Evolutionary conservation across 64 coral and sea anemone genomes (phyloP).

Genomic region (Stichodactyla mertensii): DNA sequence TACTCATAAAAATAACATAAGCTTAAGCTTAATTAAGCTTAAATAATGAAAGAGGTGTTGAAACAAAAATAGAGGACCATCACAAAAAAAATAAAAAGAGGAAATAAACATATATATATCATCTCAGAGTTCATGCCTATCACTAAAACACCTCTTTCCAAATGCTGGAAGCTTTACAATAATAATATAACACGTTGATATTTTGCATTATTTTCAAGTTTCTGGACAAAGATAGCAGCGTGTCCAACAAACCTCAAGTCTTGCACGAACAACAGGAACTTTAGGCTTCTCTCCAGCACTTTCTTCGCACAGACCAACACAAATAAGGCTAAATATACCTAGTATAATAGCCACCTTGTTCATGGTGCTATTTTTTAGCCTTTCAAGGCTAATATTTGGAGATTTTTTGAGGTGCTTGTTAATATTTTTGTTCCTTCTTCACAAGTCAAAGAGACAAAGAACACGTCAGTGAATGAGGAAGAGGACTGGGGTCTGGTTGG

Average conservation of each 20-base stretch:
- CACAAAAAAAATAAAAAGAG: no score
- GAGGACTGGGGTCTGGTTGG: not conserved
- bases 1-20: no score
- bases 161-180: no score
- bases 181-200: not conserved
- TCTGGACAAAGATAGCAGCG: not conserved
- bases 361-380: conserved; percentile 1
- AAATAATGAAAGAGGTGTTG: no score
- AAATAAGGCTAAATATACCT: conserved; percentile 15
- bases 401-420: not conserved
- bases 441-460: not conserved
- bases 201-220: not conserved
- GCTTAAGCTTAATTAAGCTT: no score
- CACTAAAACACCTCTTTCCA: no score
- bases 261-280: conserved; percentile 36
- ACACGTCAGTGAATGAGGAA: not conserved
- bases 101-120: no score
- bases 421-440: not conserved
- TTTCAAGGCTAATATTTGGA: not conserved
- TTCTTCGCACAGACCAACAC: not conserved
- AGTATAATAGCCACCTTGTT: conserved; percentile 10
- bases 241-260: conserved; percentile 32
- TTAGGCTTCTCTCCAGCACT: conserved; percentile 18
- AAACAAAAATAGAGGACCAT: no score
- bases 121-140: no score